These are phyloP conservation scores for Leptocoma aspasia DNA, from an alignment of 2,113 vertebrate genomes.

Conservation along the genomic window DNA sequence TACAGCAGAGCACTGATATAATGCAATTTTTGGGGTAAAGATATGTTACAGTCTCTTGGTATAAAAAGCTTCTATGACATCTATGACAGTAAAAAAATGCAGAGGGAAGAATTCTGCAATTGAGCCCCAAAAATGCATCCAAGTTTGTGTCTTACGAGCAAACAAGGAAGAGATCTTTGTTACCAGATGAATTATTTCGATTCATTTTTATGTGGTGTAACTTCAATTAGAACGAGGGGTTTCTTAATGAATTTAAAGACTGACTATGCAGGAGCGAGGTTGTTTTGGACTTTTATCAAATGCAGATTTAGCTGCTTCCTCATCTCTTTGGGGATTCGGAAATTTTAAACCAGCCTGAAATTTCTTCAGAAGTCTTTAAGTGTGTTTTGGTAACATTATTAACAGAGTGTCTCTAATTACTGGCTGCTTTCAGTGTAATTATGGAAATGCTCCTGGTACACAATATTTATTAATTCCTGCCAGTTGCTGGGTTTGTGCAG, in stretches of 20 bases:
- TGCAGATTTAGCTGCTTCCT: neutral
- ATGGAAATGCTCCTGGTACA: conserved; percentile 5
- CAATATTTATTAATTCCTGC: neutral
- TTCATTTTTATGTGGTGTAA: neutral
- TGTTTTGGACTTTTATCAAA: conserved; percentile 25
- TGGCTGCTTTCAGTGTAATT: conserved; percentile 37
- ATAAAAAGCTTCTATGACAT: neutral
- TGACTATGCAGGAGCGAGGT: neutral
- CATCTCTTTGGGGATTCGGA: neutral
- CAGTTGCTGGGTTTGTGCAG: neutral
- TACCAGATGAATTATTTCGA: neutral
- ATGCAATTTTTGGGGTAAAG: neutral
- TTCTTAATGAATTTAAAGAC: conserved; percentile 30
- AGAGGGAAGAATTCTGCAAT: neutral
- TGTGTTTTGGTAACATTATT: conserved; percentile 49
- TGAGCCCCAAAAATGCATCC: neutral
- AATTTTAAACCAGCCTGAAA: conserved; percentile 39
- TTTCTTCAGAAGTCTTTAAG: conserved; percentile 47
- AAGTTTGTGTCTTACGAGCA: neutral
- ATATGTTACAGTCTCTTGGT: neutral
- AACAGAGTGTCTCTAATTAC: conserved; percentile 49
- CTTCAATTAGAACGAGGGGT: neutral
- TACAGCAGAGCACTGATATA: neutral
- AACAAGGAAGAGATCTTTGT: neutral
- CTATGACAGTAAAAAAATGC: neutral